A percentile compares a stretch with the other conserved stretches of the same genome.
Conservation (phyloP, 2,888 invertebrate species). For the Synergus itoensis region DNA sequence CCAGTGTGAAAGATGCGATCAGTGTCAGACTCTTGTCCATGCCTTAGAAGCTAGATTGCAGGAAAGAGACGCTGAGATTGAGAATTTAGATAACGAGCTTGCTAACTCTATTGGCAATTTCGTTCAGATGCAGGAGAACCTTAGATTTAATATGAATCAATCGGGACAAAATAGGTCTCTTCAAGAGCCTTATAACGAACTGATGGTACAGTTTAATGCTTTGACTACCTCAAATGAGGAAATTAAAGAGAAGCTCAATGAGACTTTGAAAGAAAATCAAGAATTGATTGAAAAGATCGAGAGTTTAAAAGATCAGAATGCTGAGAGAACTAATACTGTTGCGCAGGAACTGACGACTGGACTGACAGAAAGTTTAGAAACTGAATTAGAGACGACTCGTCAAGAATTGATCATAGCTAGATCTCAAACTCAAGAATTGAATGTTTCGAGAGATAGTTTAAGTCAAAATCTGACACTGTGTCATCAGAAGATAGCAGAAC, state of each 20-base stretch:
- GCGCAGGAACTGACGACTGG: slow-evolving; percentile 64
- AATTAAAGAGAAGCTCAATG: slow-evolving; percentile 81
- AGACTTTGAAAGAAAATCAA: slow-evolving; percentile 80
- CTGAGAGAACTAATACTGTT: slow-evolving; percentile 72
- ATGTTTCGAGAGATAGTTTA: slow-evolving; percentile 44
- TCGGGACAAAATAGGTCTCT: slow-evolving; percentile 77
- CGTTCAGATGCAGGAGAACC: slow-evolving; percentile 83
- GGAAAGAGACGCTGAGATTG: slow-evolving; percentile 87
- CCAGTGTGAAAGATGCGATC: slow-evolving; percentile 67
- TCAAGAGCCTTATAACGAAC: slow-evolving; percentile 81
- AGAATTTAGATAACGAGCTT: slow-evolving; percentile 85
- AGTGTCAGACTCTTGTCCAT: slow-evolving; percentile 66
- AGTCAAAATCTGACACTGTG: slow-evolving; percentile 52
- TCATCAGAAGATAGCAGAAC: slow-evolving; percentile 8
- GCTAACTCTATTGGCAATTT: slow-evolving; percentile 83
- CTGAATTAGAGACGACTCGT: slow-evolving; percentile 78
- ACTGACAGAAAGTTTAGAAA: slow-evolving; percentile 67
- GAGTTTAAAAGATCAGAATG: slow-evolving; percentile 78
- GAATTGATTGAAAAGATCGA: slow-evolving; percentile 80
- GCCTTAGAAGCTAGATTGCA: slow-evolving; percentile 85
- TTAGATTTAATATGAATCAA: slow-evolving; percentile 81
- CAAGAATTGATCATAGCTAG: slow-evolving; percentile 78
- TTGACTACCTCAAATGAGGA: slow-evolving; percentile 83
- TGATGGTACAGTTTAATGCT: slow-evolving; percentile 82
- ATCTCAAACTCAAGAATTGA: slow-evolving; percentile 67